phyloP scores from a whole-genome alignment of 92 coral and sea anemone species.

The Diadumene lineata region DNA sequence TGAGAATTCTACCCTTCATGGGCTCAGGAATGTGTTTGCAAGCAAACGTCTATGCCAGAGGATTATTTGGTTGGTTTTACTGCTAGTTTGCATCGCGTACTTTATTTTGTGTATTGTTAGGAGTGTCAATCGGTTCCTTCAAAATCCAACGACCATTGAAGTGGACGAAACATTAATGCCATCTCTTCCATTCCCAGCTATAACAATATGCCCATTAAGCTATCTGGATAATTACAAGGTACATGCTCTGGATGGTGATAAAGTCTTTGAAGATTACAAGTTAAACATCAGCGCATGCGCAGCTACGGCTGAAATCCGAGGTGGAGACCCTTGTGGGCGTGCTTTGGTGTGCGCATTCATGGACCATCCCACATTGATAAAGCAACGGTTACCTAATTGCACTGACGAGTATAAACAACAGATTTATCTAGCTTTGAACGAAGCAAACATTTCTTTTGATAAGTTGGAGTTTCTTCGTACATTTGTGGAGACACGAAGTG shows the following conservation, averaged over 20 bases:
- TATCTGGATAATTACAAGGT: slow-evolving; percentile 40
- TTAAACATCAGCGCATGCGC: slow-evolving; percentile 67
- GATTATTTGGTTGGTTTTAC: slow-evolving; percentile 34
- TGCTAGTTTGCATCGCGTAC: slow-evolving; percentile 25
- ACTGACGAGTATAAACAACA: slow-evolving; percentile 32
- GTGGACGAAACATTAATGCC: slow-evolving; percentile 7
- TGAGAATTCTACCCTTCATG: slow-evolving; percentile 57
- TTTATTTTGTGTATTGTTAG: slow-evolving; percentile 16
- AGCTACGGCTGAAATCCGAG: slow-evolving; percentile 64
- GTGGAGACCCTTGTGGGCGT: slow-evolving; percentile 65
- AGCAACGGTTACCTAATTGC: slow-evolving; percentile 22
- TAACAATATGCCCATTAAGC: slow-evolving; percentile 60
- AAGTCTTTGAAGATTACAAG: slow-evolving; percentile 19
- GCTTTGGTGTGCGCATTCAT: slow-evolving; percentile 67
- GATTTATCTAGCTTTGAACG: slow-evolving; percentile 12
- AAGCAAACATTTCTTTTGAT: slow-evolving; percentile 11
- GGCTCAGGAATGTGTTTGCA: slow-evolving; percentile 40
- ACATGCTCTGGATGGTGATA: slow-evolving; percentile 46
- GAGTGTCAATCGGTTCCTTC: slow-evolving; percentile 35
- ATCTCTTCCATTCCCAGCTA: slow-evolving; percentile 49
- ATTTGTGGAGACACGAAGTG: neutral
- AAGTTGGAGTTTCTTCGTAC: slow-evolving; percentile 26
- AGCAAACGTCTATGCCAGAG: slow-evolving; percentile 21
- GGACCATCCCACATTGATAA: too few species aligned
- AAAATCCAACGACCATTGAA: slow-evolving; percentile 39